These are phyloP conservation scores for Anthrax anthrax DNA, from an alignment of 2,888 invertebrate species.

Conservation along the genomic window DNA sequence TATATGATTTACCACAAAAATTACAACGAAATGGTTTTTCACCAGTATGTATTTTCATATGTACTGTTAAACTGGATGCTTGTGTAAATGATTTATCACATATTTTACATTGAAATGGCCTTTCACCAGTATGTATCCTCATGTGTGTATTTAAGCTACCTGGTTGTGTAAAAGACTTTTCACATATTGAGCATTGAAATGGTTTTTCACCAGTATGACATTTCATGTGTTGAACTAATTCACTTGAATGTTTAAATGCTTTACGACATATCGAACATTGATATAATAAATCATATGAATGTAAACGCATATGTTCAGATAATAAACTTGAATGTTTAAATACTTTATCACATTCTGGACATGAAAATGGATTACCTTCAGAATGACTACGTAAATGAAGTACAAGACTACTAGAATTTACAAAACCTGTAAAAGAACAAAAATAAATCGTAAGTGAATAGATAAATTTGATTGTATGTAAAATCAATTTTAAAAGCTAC, in stretches of 20 bases:
- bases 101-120: slow-evolving; percentile 31
- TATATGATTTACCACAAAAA: slow-evolving; percentile 29
- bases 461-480: too few species aligned
- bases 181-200: slow-evolving; percentile 32
- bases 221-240: slow-evolving; percentile 35
- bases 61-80: slow-evolving; percentile 32
- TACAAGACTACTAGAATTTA: slow-evolving; percentile 29
- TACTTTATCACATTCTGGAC: slow-evolving; percentile 31
- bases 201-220: slow-evolving; percentile 35
- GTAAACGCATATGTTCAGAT: slow-evolving; percentile 33
- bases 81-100: slow-evolving; percentile 34
- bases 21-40: slow-evolving; percentile 28
- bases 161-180: slow-evolving; percentile 34
- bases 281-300: slow-evolving; percentile 30
- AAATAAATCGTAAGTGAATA: too few species aligned
- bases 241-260: slow-evolving; percentile 31
- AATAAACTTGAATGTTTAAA: slow-evolving; percentile 33
- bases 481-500: slow-evolving; percentile 7
- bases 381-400: slow-evolving; percentile 29
- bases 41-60: slow-evolving; percentile 32
- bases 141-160: slow-evolving; percentile 34
- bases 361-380: slow-evolving; percentile 25
- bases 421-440: slow-evolving; percentile 19
- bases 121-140: slow-evolving; percentile 33
- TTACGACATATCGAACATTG: slow-evolving; percentile 31